Evolutionary conservation across 2,797 vertebrate genomes (phyloP).

Genomic region (Myripristis murdjan): DNA sequence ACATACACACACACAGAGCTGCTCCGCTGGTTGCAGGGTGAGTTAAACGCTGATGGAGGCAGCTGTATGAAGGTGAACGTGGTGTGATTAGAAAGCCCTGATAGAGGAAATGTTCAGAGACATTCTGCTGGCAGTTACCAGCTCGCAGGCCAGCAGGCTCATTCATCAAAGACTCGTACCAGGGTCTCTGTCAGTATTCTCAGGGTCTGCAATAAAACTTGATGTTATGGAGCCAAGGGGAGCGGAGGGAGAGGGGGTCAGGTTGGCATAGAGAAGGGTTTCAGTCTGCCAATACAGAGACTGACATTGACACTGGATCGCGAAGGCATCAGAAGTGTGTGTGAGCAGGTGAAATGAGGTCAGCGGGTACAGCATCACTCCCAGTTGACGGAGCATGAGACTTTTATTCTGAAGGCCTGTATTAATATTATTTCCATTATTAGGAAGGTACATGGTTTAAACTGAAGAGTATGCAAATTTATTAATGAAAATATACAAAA

Average conservation of each 20-base stretch:
- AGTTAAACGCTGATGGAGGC: slow-evolving; percentile 74
- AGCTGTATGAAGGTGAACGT: slow-evolving; percentile 74
- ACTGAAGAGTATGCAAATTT: too few species aligned
- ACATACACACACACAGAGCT: background rate
- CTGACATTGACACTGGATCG: slow-evolving; percentile 34
- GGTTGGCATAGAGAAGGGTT: slow-evolving; percentile 50
- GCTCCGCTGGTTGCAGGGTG: slow-evolving; percentile 46
- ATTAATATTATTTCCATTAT: background rate
- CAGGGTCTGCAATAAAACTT: slow-evolving; percentile 71
- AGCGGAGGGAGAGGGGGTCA: slow-evolving; percentile 56
- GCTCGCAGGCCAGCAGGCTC: slow-evolving; percentile 52
- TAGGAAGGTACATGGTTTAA: too few species aligned
- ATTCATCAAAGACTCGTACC: slow-evolving; percentile 71
- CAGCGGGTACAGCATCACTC: slow-evolving; percentile 31
- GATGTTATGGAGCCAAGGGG: slow-evolving; percentile 53
- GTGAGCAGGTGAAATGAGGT: slow-evolving; percentile 16
- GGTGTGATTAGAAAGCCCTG: slow-evolving; percentile 74
- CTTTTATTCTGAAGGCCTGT: slow-evolving; percentile 8
- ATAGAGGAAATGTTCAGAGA: slow-evolving; percentile 75
- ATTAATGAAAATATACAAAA: too few species aligned
- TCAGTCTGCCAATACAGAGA: slow-evolving; percentile 41
- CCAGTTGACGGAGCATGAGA: background rate
- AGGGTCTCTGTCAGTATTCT: slow-evolving; percentile 68
- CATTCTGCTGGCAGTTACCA: slow-evolving; percentile 68
- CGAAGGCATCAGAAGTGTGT: slow-evolving; percentile 36